Conservation (phyloP, 2,888 invertebrate genomes). For the Acrobasis suavella region DNA sequence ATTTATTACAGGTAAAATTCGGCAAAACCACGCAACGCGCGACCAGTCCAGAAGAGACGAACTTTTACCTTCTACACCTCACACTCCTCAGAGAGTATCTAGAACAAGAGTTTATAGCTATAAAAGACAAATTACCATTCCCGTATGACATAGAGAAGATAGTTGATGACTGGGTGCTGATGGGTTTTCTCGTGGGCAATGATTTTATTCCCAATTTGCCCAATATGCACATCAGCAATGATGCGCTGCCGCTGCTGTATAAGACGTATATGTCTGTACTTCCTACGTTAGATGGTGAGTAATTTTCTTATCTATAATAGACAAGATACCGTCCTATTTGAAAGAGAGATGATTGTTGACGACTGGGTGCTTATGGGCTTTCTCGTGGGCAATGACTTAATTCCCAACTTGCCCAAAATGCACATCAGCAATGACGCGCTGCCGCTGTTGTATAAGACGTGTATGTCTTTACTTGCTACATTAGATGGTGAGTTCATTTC, state of each 20-base stretch:
- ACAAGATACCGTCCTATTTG: no score
- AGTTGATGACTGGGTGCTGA: conserved; percentile 98
- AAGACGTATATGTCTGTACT: conserved; percentile 93
- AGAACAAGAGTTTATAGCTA: conserved; percentile 91
- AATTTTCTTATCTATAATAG: not conserved
- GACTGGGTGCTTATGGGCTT: no score
- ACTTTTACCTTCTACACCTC: conserved; percentile 95
- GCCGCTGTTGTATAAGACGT: no score
- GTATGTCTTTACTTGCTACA: no score
- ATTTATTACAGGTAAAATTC: conserved; percentile 85
- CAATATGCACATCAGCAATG: conserved; percentile 95
- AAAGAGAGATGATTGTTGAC: no score
- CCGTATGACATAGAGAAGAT: conserved; percentile 93
- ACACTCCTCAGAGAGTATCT: conserved; percentile 96
- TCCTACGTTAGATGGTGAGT: conserved; percentile 91
- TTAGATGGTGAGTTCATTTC: no score
- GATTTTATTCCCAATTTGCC: conserved; percentile 99
- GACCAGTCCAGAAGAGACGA: conserved; percentile 92
- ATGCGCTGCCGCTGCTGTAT: conserved; percentile 94
- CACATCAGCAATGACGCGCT: no score
- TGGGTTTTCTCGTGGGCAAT: conserved; percentile 98
- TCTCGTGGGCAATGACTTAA: no score
- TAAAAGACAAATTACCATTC: conserved; percentile 88
- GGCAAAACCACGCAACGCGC: conserved; percentile 86
- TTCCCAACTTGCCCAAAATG: no score